Evolutionary conservation across 2,888 invertebrate species (phyloP).

Genomic region (Acronicta alni): DNA sequence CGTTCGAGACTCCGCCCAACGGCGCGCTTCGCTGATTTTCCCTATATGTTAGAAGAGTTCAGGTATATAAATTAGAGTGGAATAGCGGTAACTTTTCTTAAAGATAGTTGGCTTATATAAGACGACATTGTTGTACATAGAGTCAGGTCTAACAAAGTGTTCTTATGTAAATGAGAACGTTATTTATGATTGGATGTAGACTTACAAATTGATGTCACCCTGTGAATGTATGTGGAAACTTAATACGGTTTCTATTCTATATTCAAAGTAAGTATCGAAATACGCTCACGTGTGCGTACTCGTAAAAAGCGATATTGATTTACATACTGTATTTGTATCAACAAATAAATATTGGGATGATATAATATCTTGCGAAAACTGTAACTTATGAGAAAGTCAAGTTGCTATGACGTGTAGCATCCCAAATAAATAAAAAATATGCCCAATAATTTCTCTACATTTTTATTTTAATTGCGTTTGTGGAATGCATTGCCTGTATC

Average conservation of each 20-base stretch:
- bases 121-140: constrained; percentile 82
- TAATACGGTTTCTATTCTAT: constrained; percentile 53
- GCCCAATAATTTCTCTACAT: too few relatives aligned
- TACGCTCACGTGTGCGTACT: constrained; percentile 30
- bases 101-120: constrained; percentile 86
- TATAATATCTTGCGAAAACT: too few relatives aligned
- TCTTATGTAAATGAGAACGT: constrained; percentile 85
- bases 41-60: constrained; percentile 71
- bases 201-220: constrained; percentile 78
- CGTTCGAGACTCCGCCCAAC: constrained; percentile 79
- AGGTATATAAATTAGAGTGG: constrained; percentile 77
- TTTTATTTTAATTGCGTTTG: too few relatives aligned
- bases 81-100: constrained; percentile 80
- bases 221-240: constrained; percentile 78
- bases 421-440: too few relatives aligned
- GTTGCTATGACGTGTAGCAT: too few relatives aligned
- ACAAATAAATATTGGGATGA: constrained; percentile 8
- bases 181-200: constrained; percentile 79
- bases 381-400: too few relatives aligned
- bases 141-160: constrained; percentile 78
- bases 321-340: constrained; percentile 8
- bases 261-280: constrained; percentile 44
- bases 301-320: constrained; percentile 48
- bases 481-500: too few relatives aligned
- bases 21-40: constrained; percentile 80